Evolutionary conservation across 2,888 invertebrate genomes (phyloP), one percentile per base, ranked within the genome.

Genomic region (Lasioglossum villosulum): DNA sequence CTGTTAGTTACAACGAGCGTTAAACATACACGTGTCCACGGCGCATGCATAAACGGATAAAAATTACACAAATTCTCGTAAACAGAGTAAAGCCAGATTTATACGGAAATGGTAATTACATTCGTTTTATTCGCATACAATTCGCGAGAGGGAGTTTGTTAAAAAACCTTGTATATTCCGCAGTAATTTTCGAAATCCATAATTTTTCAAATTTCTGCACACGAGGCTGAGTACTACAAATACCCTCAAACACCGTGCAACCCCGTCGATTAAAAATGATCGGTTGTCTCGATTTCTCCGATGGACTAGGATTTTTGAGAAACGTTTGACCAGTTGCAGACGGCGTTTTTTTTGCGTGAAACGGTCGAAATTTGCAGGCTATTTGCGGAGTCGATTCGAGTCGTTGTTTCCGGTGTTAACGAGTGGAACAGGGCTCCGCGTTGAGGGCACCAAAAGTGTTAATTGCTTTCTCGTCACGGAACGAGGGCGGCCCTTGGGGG

Each of bases 331-430:
- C n/a, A 3, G 23, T 23, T 8, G 0, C 48, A 23, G 52, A 52
- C 23, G 23, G 2, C n/a, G 52, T n/a, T n/a, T n/a, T 52, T n/a
- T 52, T 52, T n/a, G 10, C 10, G n/a, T 3, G n/a, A 4, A 52
- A n/a, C 52, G 52, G 23, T 8, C 2, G 23, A 52, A 52, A 52
- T 52, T 52, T 3, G 10, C 52, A n/a, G 52, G 52, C n/a, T 52
- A n/a, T 52, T 52, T 10, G 52, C 52, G 52, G 63, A 63, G 63
- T 30, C 27, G 30, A 16, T 63, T 63, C 63, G 63, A 63, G 52
- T 52, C n/a, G 63, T 63, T 63, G 30, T 63, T 63, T 63, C 63
- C 63, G 63, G 63, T 63, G 63, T 63, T 63, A 63, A 63, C 63
- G 63, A 63, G 63, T 63, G 63, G 30, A 63, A 30, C 27, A 63